phyloP scores from a whole-genome alignment of 2,113 vertebrate genomes.

The Pavo muticus region DNA sequence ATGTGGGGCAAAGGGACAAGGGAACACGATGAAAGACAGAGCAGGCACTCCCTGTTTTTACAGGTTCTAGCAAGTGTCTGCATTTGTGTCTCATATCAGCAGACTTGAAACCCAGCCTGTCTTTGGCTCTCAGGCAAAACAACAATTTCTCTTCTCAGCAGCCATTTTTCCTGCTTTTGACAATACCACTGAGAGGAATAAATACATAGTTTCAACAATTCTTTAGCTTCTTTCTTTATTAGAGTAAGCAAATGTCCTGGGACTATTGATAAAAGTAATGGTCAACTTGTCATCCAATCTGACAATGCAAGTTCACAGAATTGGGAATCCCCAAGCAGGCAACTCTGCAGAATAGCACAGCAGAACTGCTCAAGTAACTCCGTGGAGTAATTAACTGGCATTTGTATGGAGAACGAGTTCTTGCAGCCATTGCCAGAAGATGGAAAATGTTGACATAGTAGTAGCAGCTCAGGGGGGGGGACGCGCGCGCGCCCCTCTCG shows the following conservation, averaged over 20 bases:
- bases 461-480: not conserved
- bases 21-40: not conserved
- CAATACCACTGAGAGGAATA: not conserved
- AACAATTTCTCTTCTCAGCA: constrained; percentile 13
- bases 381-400: not conserved
- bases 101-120: not conserved
- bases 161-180: constrained; percentile 17
- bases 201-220: not conserved
- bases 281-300: constrained; percentile 17
- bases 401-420: not conserved
- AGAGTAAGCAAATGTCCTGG: not conserved
- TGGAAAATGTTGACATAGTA: not conserved
- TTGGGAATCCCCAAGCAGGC: not conserved
- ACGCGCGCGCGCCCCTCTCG: too few relatives aligned
- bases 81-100: not conserved
- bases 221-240: not conserved
- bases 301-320: not conserved
- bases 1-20: not conserved
- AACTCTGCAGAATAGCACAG: not conserved
- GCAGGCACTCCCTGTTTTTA: not conserved
- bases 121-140: not conserved
- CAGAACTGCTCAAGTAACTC: not conserved
- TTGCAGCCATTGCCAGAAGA: not conserved
- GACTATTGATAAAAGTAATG: not conserved
- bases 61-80: not conserved